Evolutionary conservation across 2,797 vertebrate genomes (phyloP).

Genomic region (Rhyacichthys aspro): DNA sequence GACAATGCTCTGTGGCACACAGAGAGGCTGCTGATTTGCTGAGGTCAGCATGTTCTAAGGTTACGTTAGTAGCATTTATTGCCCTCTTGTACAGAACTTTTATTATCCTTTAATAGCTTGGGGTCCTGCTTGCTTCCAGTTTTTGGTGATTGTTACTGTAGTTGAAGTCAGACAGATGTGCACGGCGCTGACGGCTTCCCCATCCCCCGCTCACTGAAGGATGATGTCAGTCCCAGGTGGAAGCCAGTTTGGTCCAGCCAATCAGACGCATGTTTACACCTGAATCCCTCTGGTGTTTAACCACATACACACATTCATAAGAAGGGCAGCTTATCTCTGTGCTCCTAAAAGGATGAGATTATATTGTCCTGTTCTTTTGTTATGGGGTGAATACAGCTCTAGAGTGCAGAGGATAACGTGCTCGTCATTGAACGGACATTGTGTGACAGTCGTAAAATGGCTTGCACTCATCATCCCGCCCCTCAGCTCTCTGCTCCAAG

Average conservation of each 20-base stretch:
- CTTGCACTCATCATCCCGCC: background rate
- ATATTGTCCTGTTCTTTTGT: conserved; percentile 21
- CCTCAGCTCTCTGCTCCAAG: conserved; percentile 9
- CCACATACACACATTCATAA: background rate
- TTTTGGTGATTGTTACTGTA: background rate
- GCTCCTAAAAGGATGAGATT: conserved; percentile 27
- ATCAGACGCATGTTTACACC: conserved; percentile 47
- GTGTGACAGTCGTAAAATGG: background rate
- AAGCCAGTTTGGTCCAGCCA: conserved; percentile 36
- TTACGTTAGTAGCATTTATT: conserved; percentile 23
- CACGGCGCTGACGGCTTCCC: conserved; percentile 8
- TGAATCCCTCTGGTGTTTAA: conserved; percentile 3
- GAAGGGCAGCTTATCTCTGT: conserved; percentile 37
- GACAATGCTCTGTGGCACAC: conserved; percentile 14
- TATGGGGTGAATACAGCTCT: background rate
- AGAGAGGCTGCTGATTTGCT: conserved; percentile 51
- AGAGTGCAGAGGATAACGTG: conserved; percentile 17
- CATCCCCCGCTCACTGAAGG: background rate
- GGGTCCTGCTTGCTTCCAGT: background rate
- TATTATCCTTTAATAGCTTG: conserved; percentile 23
- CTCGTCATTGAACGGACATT: conserved; percentile 1
- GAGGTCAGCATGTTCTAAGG: conserved; percentile 42
- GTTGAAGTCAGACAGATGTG: conserved; percentile 34
- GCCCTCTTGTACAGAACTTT: background rate
- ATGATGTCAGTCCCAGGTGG: conserved; percentile 53